A percentile compares a stretch with the other conserved stretches of the same genome.
These are phyloP conservation scores for Dryadula phaetusa DNA, from an alignment of 2,888 invertebrate species.

Conservation along the genomic window DNA sequence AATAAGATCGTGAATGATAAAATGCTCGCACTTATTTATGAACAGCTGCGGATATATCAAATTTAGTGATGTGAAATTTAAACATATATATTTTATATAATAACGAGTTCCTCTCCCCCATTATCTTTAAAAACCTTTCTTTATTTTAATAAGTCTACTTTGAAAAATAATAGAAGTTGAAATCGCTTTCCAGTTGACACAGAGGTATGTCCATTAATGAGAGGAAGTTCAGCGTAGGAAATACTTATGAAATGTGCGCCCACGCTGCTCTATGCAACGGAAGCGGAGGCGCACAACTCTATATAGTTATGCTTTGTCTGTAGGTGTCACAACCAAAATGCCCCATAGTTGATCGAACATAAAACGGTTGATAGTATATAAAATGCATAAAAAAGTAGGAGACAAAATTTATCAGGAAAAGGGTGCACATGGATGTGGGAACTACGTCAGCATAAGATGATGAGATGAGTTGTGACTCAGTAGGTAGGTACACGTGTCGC, in stretches of 20 bases:
- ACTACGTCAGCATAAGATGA: conserved; percentile 66
- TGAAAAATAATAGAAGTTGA: background rate
- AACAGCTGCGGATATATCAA: conserved; percentile 57
- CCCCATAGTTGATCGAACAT: conserved; percentile 45
- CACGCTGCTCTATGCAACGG: conserved; percentile 65
- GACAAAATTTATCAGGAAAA: conserved; percentile 53
- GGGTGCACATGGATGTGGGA: conserved; percentile 45
- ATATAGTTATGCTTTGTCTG: conserved; percentile 48
- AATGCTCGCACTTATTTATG: conserved; percentile 50
- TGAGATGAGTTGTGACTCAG: conserved; percentile 68
- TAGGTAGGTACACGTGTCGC: conserved; percentile 62
- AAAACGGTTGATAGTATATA: conserved; percentile 51
- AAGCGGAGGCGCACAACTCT: conserved; percentile 69
- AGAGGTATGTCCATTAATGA: conserved; percentile 45
- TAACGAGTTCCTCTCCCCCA: too few relatives aligned
- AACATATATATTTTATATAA: too few relatives aligned
- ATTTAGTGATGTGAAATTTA: conserved; percentile 55
- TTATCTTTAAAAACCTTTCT: too few relatives aligned
- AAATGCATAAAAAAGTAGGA: conserved; percentile 57
- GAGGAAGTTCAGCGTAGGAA: conserved; percentile 75
- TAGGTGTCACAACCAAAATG: conserved; percentile 59
- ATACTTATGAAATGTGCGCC: conserved; percentile 74
- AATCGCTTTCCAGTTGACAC: background rate
- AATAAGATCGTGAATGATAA: conserved; percentile 59
- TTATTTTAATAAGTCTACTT: conserved; percentile 29